phyloP scores from a whole-genome alignment of 2,888 invertebrate species.

The Ametastegia equiseti region DNA sequence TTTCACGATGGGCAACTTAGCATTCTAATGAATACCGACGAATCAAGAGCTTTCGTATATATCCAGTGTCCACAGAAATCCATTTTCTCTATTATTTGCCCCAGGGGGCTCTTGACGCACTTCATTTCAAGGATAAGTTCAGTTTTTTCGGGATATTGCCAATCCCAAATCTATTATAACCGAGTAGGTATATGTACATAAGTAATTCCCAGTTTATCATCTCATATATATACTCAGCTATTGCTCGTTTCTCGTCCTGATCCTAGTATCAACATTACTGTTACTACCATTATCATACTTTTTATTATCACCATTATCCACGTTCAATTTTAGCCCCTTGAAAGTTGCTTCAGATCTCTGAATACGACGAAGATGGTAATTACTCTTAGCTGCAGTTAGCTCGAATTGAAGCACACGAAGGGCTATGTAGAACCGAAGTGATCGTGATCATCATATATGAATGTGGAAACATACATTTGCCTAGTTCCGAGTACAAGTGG shows the following conservation, averaged over 20 bases:
- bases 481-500: neutral
- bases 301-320: neutral
- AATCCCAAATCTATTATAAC: too few species aligned
- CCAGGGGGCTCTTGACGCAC: neutral
- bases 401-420: conserved; percentile 7
- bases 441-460: neutral
- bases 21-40: conserved; percentile 19
- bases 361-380: neutral
- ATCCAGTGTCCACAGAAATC: neutral
- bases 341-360: neutral
- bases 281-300: neutral
- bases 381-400: neutral
- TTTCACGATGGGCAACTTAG: neutral
- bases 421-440: neutral
- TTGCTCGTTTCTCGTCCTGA: too few species aligned
- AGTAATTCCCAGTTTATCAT: too few species aligned
- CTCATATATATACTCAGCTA: too few species aligned
- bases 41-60: conserved; percentile 11
- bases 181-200: too few species aligned
- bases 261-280: neutral
- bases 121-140: neutral
- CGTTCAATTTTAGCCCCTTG: neutral
- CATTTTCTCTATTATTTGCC: neutral
- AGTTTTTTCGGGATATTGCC: neutral
- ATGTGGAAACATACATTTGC: conserved; percentile 5